A percentile compares a stretch with the other conserved stretches of the same genome.
phyloP scores from a whole-genome alignment of 2,797 vertebrate genomes.

The Myotis myotis region DNA sequence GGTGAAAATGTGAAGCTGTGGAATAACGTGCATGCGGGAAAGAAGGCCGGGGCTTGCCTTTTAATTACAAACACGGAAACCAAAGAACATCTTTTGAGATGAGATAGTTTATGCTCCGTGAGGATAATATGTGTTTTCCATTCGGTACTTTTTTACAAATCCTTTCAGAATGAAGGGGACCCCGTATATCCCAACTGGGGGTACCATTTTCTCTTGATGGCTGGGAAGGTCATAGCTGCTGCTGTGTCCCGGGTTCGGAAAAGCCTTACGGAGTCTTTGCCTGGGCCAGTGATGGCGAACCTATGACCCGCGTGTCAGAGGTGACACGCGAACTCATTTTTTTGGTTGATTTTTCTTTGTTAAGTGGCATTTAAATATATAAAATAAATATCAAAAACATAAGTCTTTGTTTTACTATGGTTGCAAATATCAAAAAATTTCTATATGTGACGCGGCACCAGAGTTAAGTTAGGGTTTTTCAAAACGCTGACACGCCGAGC shows the following conservation, averaged over 20 bases:
- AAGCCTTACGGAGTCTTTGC: not conserved
- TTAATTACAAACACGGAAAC: constrained; percentile 17
- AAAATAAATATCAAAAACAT: too few relatives aligned
- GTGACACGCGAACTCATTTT: too few relatives aligned
- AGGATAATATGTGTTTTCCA: not conserved
- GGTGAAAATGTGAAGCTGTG: not conserved
- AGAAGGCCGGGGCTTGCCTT: not conserved
- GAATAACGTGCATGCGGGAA: not conserved
- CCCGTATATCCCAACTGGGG: not conserved
- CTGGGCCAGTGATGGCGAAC: too few relatives aligned
- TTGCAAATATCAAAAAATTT: too few relatives aligned
- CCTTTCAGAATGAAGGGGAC: not conserved
- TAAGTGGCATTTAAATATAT: too few relatives aligned
- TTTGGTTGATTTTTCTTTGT: too few relatives aligned
- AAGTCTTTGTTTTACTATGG: too few relatives aligned
- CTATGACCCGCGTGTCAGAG: too few relatives aligned
- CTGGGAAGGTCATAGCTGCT: too few relatives aligned
- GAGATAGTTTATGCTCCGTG: not conserved
- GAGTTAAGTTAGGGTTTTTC: too few relatives aligned
- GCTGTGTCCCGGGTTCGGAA: not conserved
- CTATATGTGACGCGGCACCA: too few relatives aligned
- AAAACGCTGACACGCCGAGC: too few relatives aligned
- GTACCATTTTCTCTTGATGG: not conserved
- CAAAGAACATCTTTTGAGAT: not conserved
- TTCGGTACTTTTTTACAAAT: not conserved